These are phyloP conservation scores for Mus pahari DNA, from an alignment of 2,113 vertebrate genomes.

Conservation along the genomic window DNA sequence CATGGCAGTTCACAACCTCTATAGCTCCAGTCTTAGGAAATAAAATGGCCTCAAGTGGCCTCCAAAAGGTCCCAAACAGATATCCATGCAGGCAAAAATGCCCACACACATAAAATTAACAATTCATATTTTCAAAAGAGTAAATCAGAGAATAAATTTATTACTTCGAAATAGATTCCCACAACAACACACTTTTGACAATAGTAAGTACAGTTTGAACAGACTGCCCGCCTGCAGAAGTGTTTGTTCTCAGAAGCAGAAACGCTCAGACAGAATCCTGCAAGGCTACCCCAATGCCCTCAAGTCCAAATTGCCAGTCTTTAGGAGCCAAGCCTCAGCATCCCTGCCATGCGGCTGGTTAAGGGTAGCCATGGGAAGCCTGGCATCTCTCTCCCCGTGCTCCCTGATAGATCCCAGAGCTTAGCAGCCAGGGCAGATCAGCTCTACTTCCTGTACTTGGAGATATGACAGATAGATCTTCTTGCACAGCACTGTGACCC, in stretches of 20 bases:
- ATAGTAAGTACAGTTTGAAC: neutral
- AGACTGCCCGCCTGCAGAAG: neutral
- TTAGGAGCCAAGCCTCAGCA: neutral
- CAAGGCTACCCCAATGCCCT: neutral
- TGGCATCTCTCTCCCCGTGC: neutral
- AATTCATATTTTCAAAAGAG: neutral
- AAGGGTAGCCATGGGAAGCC: too few species aligned
- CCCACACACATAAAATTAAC: neutral
- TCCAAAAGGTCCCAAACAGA: neutral
- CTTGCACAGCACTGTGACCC: neutral
- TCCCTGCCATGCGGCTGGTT: neutral
- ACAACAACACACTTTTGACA: neutral
- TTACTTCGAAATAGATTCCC: neutral
- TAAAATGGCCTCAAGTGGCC: neutral
- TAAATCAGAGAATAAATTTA: neutral
- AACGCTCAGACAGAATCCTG: neutral
- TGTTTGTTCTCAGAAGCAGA: neutral
- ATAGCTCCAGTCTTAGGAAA: neutral
- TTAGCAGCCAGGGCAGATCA: neutral
- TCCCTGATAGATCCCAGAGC: neutral
- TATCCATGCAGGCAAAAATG: neutral
- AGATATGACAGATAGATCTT: neutral
- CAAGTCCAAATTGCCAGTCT: neutral
- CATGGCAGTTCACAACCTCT: too few species aligned
- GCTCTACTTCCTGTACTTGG: neutral